phyloP scores from a whole-genome alignment of 53 echinoderm and acorn worm genomes.

The Crossaster papposus region DNA sequence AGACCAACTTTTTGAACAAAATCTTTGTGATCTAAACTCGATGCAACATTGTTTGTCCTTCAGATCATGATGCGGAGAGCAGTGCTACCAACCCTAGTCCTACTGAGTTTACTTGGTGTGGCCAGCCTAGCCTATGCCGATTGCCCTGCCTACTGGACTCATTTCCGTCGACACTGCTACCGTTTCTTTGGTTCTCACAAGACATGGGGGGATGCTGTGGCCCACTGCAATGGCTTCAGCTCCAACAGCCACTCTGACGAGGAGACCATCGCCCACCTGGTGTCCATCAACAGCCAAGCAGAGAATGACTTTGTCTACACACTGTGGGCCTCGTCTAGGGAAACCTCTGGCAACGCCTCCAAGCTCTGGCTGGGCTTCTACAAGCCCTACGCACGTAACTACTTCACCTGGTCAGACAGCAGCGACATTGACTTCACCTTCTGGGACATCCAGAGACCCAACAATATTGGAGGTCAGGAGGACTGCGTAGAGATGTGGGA shows the following conservation, averaged over 20 bases:
- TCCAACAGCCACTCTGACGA: slow-evolving; percentile 44
- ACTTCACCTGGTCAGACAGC: slow-evolving; percentile 59
- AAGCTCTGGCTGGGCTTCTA: slow-evolving; percentile 63
- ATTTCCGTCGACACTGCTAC: slow-evolving; percentile 56
- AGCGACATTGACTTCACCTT: slow-evolving; percentile 52
- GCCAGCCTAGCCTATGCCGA: slow-evolving; percentile 29
- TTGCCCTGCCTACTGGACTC: slow-evolving; percentile 63
- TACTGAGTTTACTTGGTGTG: slow-evolving; percentile 12
- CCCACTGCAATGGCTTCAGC: slow-evolving; percentile 59
- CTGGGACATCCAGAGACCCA: slow-evolving; percentile 60
- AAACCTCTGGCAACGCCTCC: slow-evolving; percentile 1
- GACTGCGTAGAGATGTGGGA: slow-evolving; percentile 67
- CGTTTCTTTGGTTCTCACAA: slow-evolving; percentile 55
- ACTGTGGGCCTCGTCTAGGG: slow-evolving; percentile 51
- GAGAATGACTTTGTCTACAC: slow-evolving; percentile 61
- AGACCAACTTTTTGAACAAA: not conserved
- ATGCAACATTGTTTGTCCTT: not conserved
- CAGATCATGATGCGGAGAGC: slow-evolving; percentile 38
- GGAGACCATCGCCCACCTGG: slow-evolving; percentile 51
- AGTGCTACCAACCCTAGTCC: slow-evolving; percentile 13
- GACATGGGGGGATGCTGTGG: slow-evolving; percentile 54
- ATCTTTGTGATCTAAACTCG: not conserved
- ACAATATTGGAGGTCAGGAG: slow-evolving; percentile 55
- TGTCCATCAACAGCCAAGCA: slow-evolving; percentile 42
- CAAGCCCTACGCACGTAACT: slow-evolving; percentile 60